phyloP scores from a whole-genome alignment of 2,888 invertebrate genomes.

The Thyatira batis region DNA sequence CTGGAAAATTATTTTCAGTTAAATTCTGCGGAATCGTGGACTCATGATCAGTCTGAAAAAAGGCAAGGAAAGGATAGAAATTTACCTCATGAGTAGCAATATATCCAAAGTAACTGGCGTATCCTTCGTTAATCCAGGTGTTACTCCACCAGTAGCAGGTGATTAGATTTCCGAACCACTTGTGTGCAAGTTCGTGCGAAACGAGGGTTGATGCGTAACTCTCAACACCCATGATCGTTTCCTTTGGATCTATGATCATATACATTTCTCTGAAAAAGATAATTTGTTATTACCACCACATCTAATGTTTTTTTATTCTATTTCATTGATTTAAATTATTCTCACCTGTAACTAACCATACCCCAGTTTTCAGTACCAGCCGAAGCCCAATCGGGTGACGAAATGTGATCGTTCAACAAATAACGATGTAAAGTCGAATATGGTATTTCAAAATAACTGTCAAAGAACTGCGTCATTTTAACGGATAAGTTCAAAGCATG shows the following conservation, averaged over 20 bases:
- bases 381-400: slow-evolving; percentile 77
- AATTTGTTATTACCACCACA: neutral
- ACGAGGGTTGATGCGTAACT: slow-evolving; percentile 78
- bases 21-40: too few relatives aligned
- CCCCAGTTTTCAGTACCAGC: slow-evolving; percentile 79
- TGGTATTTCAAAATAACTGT: slow-evolving; percentile 65
- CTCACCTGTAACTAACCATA: slow-evolving; percentile 76
- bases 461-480: slow-evolving; percentile 63
- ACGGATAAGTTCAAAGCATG: slow-evolving; percentile 60
- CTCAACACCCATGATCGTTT: slow-evolving; percentile 66
- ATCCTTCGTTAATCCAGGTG: slow-evolving; percentile 89
- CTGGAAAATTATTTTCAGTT: slow-evolving; percentile 58
- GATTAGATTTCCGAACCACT: slow-evolving; percentile 90
- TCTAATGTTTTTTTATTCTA: neutral
- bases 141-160: slow-evolving; percentile 88
- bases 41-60: neutral
- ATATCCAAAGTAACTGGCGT: slow-evolving; percentile 87
- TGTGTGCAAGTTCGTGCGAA: slow-evolving; percentile 85
- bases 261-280: slow-evolving; percentile 63
- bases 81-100: slow-evolving; percentile 68
- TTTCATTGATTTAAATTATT: too few relatives aligned
- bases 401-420: slow-evolving; percentile 67
- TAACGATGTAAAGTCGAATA: slow-evolving; percentile 58
- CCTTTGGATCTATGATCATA: slow-evolving; percentile 57
- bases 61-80: neutral